Evolutionary conservation across 2,113 vertebrate genomes (phyloP).

Genomic region (Ciconia boyciana): DNA sequence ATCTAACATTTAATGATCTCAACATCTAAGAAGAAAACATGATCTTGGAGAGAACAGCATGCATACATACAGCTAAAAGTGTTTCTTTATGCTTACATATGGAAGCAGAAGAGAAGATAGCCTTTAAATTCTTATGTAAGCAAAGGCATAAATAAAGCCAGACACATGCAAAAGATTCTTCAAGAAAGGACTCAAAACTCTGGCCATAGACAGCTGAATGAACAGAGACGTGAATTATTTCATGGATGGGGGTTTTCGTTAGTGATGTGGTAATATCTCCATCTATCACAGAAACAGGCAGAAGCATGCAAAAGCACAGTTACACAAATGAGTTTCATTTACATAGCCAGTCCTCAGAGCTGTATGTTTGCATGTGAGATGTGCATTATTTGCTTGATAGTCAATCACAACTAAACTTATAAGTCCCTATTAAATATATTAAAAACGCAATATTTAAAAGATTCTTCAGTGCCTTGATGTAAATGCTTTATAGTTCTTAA

Average conservation of each 20-base stretch:
- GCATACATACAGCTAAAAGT: background rate
- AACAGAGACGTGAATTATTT: background rate
- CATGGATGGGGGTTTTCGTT: background rate
- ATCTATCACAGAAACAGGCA: background rate
- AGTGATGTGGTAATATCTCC: background rate
- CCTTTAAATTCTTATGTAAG: background rate
- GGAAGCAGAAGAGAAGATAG: background rate
- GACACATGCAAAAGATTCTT: background rate
- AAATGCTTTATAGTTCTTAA: background rate
- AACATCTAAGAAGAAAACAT: background rate
- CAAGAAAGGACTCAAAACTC: background rate
- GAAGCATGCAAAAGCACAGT: background rate
- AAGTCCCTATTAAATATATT: background rate
- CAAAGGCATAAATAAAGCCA: background rate
- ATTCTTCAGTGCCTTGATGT: background rate
- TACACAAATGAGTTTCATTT: constrained; percentile 22
- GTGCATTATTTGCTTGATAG: background rate
- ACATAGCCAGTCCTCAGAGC: background rate
- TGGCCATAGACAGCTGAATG: background rate
- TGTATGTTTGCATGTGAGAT: background rate
- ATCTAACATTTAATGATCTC: background rate
- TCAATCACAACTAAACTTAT: background rate
- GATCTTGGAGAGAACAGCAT: background rate
- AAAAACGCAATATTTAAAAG: background rate
- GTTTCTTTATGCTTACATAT: background rate